A percentile compares a stretch with the other conserved stretches of the same genome.
Evolutionary conservation across 2,113 vertebrate genomes (phyloP).

Genomic region (Seriola quinqueradiata): DNA sequence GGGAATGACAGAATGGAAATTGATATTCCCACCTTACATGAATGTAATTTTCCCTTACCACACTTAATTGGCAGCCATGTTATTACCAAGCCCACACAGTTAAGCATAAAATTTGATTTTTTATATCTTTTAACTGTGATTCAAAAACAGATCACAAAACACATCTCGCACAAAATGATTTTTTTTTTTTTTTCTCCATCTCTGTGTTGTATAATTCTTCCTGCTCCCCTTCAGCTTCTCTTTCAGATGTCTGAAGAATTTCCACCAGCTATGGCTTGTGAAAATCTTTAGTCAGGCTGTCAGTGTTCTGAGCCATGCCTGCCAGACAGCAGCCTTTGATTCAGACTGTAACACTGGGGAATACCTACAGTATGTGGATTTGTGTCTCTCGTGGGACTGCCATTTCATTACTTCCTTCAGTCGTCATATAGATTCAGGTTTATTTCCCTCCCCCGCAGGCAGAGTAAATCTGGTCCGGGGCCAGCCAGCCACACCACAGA

Average conservation of each 20-base stretch:
- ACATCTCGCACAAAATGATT: conserved; percentile 23
- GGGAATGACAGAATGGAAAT: conserved; percentile 34
- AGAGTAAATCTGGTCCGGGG: conserved; percentile 55
- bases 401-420: conserved; percentile 74
- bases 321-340: conserved; percentile 71
- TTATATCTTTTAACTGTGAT: conserved; percentile 28
- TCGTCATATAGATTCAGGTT: conserved; percentile 67
- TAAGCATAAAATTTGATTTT: conserved; percentile 29
- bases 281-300: conserved; percentile 66
- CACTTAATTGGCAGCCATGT: conserved; percentile 44
- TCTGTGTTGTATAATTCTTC: conserved; percentile 31
- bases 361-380: conserved; percentile 71
- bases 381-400: conserved; percentile 65
- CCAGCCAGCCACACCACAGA: conserved; percentile 46
- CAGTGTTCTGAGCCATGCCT: conserved; percentile 65
- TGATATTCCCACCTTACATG: conserved; percentile 43
- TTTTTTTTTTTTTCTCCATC: neutral
- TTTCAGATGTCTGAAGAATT: conserved; percentile 56
- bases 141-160: conserved; percentile 51
- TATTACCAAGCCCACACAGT: conserved; percentile 3
- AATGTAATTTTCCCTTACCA: conserved; percentile 19
- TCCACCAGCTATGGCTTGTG: conserved; percentile 58
- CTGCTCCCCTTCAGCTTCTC: conserved; percentile 40
- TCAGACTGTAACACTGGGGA: conserved; percentile 57
- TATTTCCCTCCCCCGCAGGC: conserved; percentile 60